These are phyloP conservation scores for Himalopsyche japonica DNA, from an alignment of 2,888 invertebrate genomes.

Conservation along the genomic window DNA sequence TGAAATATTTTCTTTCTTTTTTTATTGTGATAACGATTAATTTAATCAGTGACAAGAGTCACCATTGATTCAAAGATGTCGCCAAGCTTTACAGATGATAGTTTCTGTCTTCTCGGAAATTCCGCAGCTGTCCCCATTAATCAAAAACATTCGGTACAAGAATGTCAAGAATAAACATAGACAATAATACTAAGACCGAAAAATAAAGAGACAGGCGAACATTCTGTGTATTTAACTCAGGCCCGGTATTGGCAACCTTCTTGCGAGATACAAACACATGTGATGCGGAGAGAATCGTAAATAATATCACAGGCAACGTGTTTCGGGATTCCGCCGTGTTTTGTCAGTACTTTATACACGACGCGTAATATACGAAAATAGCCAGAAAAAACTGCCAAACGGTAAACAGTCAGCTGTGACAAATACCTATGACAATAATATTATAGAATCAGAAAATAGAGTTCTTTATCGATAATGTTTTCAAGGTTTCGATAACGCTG, in stretches of 20 bases:
- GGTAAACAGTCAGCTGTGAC: not conserved
- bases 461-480: not conserved
- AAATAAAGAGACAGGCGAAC: not conserved
- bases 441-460: not conserved
- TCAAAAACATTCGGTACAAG: not conserved
- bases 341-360: not conserved
- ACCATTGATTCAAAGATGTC: not conserved
- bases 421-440: not conserved
- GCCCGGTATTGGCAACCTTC: not conserved
- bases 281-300: not conserved
- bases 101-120: not conserved
- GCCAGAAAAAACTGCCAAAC: not conserved
- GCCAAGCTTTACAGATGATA: not conserved
- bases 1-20: not conserved
- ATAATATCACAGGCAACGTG: not conserved
- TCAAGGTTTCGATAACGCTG: not conserved
- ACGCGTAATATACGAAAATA: not conserved
- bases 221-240: not conserved
- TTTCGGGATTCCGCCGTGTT: not conserved
- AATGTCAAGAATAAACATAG: not conserved
- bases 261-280: not conserved
- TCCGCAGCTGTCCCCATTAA: not conserved
- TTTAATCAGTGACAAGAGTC: not conserved
- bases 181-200: not conserved
- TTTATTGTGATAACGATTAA: not conserved